Percentiles rank a stretch among this genome's conserved stretches.
Evolutionary conservation across 2,113 vertebrate species (phyloP).

Genomic region (Larimichthys crocea): DNA sequence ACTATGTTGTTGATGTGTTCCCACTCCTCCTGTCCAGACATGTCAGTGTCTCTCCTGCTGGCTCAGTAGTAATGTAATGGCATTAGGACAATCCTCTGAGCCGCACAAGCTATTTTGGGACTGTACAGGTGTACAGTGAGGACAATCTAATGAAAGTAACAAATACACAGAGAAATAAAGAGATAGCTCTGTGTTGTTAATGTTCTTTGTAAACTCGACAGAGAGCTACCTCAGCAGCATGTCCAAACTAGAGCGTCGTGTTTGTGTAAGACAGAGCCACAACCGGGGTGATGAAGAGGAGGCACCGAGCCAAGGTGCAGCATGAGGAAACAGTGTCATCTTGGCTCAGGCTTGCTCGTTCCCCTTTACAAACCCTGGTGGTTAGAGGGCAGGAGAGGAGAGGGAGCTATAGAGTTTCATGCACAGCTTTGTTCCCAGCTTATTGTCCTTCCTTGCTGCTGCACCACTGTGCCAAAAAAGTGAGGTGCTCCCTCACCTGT

Average conservation of each 20-base stretch:
- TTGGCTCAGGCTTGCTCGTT: slow-evolving; percentile 29
- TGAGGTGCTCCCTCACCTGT: slow-evolving; percentile 50
- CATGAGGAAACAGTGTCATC: slow-evolving; percentile 52
- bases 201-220: not conserved
- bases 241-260: slow-evolving; percentile 55
- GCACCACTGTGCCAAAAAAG: slow-evolving; percentile 23
- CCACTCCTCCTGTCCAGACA: slow-evolving; percentile 18
- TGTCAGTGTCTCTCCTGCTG: slow-evolving; percentile 49
- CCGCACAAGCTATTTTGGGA: slow-evolving; percentile 73
- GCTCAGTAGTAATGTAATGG: slow-evolving; percentile 76
- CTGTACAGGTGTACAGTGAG: slow-evolving; percentile 19
- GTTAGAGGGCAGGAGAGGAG: slow-evolving; percentile 52
- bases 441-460: slow-evolving; percentile 37
- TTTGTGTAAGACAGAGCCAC: slow-evolving; percentile 40
- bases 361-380: slow-evolving; percentile 20
- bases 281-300: slow-evolving; percentile 22
- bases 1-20: slow-evolving; percentile 29
- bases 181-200: not conserved
- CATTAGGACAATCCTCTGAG: slow-evolving; percentile 81
- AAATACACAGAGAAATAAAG: slow-evolving; percentile 2
- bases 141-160: slow-evolving; percentile 42
- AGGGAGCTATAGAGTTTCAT: slow-evolving; percentile 56
- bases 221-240: slow-evolving; percentile 8
- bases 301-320: slow-evolving; percentile 64
- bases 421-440: slow-evolving; percentile 38